Conservation (phyloP, 1,140 invertebrate genomes). For the Conus betulinus region DNA sequence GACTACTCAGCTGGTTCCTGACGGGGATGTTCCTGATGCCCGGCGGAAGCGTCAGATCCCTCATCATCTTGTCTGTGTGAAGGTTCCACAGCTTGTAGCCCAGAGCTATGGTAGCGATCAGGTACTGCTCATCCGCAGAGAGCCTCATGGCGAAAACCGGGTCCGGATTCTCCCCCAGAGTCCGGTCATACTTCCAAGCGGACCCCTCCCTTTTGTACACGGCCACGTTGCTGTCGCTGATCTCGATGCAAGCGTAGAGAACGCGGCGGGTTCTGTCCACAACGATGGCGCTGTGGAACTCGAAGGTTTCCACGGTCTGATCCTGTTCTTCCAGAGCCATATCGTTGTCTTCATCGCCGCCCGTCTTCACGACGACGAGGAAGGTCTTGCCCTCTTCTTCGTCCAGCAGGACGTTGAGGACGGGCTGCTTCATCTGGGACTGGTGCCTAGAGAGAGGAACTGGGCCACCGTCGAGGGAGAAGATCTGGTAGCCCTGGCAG, state of each 20-base stretch:
- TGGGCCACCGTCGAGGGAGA: slow-evolving; percentile 61
- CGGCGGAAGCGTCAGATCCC: slow-evolving; percentile 86
- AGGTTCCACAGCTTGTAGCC: slow-evolving; percentile 81
- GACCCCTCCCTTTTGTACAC: slow-evolving; percentile 66
- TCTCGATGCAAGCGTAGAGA: slow-evolving; percentile 74
- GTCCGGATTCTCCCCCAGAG: slow-evolving; percentile 75
- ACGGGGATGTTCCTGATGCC: slow-evolving; percentile 95
- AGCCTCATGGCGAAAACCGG: slow-evolving; percentile 87
- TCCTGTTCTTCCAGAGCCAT: slow-evolving; percentile 71
- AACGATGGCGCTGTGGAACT: slow-evolving; percentile 86
- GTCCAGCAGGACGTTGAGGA: slow-evolving; percentile 59
- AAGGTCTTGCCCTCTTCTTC: slow-evolving; percentile 54
- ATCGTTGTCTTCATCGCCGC: slow-evolving; percentile 61
- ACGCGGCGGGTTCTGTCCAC: slow-evolving; percentile 58
- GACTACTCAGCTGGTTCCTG: slow-evolving; percentile 76
- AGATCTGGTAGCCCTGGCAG: slow-evolving; percentile 65
- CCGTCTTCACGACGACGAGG: slow-evolving; percentile 65
- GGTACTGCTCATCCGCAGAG: slow-evolving; percentile 86
- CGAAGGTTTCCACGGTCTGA: slow-evolving; percentile 80
- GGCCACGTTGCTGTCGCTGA: slow-evolving; percentile 72
- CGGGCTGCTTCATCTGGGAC: slow-evolving; percentile 64
- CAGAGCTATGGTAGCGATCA: slow-evolving; percentile 91
- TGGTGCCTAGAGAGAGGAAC: slow-evolving; percentile 50
- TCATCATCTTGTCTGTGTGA: slow-evolving; percentile 78
- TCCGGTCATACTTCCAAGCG: slow-evolving; percentile 74